Conservation (phyloP, 2,113 vertebrate genomes). For the Proteles cristata region DNA sequence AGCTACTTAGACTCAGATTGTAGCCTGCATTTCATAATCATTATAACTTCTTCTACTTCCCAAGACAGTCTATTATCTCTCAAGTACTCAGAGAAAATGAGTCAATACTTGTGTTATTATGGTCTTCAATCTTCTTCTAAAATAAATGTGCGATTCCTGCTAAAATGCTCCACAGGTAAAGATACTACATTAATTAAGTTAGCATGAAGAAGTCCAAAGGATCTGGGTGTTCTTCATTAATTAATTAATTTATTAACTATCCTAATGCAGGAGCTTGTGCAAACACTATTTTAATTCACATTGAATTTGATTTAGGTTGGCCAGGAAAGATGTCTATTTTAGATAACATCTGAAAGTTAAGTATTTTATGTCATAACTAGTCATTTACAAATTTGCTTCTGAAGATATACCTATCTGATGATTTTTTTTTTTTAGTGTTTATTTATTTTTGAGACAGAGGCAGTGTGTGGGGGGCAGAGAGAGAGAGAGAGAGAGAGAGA, state of each 20-base stretch:
- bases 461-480: too few relatives aligned
- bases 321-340: background rate
- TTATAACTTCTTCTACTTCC: constrained; percentile 49
- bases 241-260: background rate
- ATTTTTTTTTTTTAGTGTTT: background rate
- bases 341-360: background rate
- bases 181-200: background rate
- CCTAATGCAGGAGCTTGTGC: background rate
- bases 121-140: background rate
- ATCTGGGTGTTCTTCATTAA: background rate
- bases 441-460: too few relatives aligned
- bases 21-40: constrained; percentile 43
- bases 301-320: background rate
- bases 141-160: background rate
- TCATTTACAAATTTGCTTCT: background rate
- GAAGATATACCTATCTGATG: background rate
- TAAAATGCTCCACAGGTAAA: background rate
- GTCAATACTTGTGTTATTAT: constrained; percentile 18
- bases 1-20: constrained; percentile 6
- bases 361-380: background rate
- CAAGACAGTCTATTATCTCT: constrained; percentile 24
- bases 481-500: too few relatives aligned
- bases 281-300: background rate
- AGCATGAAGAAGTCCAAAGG: background rate
- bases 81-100: constrained; percentile 25